Conservation (phyloP, 2,888 invertebrate species). For the Fragum sueziense region DNA sequence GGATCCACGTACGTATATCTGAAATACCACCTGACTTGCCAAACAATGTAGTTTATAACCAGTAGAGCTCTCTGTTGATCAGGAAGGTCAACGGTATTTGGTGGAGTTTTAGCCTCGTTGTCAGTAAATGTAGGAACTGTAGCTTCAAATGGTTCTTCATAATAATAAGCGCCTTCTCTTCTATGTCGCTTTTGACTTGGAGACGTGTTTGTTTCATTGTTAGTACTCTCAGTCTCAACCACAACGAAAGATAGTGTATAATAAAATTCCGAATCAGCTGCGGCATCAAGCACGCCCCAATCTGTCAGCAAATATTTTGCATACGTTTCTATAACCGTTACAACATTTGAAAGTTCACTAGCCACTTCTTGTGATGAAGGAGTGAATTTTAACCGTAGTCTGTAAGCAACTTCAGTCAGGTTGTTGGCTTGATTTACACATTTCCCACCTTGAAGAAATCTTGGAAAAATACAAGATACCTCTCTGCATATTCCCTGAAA, state of each 20-base stretch:
- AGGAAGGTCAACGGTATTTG: too few species aligned
- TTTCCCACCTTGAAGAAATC: slow-evolving; percentile 5
- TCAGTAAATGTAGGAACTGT: too few species aligned
- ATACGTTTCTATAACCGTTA: neutral
- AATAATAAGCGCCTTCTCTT: too few species aligned
- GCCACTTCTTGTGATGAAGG: neutral
- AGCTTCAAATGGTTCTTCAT: too few species aligned
- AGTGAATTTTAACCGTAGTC: slow-evolving; percentile 19
- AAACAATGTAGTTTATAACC: neutral
- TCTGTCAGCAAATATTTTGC: neutral
- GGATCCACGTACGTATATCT: too few species aligned
- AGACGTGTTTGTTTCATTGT: too few species aligned
- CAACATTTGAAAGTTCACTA: neutral
- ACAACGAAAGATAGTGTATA: neutral
- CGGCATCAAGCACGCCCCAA: neutral
- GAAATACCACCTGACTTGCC: neutral
- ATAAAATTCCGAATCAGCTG: neutral
- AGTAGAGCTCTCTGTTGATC: too few species aligned
- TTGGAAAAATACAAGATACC: slow-evolving; percentile 28
- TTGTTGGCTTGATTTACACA: slow-evolving; percentile 26
- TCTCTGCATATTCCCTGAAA: slow-evolving; percentile 37
- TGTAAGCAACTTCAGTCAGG: slow-evolving; percentile 25
- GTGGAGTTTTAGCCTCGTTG: too few species aligned
- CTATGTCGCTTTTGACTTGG: too few species aligned
- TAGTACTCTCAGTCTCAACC: too few species aligned